These are phyloP conservation scores for Antechinus flavipes DNA, from an alignment of 2,113 vertebrate species.

Conservation along the genomic window DNA sequence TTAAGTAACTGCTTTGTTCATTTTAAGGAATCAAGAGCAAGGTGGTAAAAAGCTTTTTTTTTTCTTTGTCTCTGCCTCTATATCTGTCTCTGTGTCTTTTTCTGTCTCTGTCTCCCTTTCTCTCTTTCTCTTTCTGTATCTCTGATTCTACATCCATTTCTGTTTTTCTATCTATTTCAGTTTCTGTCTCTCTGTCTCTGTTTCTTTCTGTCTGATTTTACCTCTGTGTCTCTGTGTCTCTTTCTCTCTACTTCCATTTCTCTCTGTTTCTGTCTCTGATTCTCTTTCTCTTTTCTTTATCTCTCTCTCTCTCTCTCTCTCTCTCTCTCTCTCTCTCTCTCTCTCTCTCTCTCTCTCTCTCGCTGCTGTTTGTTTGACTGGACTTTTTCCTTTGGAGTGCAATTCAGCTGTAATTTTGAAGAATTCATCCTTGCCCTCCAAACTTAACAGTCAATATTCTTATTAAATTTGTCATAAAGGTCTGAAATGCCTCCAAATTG, in stretches of 20 bases:
- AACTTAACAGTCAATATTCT: conserved; percentile 5
- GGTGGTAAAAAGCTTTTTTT: conserved; percentile 37
- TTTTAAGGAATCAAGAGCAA: conserved; percentile 45
- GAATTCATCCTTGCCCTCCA: not conserved
- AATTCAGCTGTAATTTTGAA: conserved; percentile 20
- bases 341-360: not conserved
- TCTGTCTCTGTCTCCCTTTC: too few species aligned
- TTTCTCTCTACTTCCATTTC: not conserved
- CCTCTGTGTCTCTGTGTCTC: too few species aligned
- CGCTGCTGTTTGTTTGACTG: conserved; percentile 13
- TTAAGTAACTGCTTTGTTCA: conserved; percentile 57
- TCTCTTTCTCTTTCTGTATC: too few species aligned
- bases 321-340: not conserved
- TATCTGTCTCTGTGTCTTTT: too few species aligned
- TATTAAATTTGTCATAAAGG: conserved; percentile 17
- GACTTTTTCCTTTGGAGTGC: not conserved
- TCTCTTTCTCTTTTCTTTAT: not conserved
- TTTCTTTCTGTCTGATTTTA: too few species aligned
- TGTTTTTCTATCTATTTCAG: too few species aligned
- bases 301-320: not conserved
- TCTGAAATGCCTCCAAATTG: conserved; percentile 11
- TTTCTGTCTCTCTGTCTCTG: too few species aligned
- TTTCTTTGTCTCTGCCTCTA: not conserved
- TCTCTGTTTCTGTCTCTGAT: not conserved
- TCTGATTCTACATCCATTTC: too few species aligned